A percentile compares a stretch with the other conserved stretches of the same genome.
These are phyloP conservation scores for Diarsia brunnea DNA, from an alignment of 2,888 invertebrate genomes.

Conservation along the genomic window DNA sequence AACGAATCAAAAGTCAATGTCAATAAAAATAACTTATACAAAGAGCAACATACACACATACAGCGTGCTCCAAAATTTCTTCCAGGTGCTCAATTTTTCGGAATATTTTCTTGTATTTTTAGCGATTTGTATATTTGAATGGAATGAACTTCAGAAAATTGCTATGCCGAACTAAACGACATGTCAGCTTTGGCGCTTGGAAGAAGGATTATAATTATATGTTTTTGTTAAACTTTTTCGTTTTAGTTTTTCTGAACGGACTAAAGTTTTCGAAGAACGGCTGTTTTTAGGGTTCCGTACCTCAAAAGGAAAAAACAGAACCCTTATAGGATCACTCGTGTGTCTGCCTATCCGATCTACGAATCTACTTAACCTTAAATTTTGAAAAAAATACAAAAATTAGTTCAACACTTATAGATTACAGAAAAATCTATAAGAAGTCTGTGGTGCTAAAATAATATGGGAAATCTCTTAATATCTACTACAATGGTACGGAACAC, in stretches of 20 bases:
- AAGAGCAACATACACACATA: slow-evolving; percentile 63
- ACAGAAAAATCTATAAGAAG: too few species aligned
- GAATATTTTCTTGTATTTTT: neutral
- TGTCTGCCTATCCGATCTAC: too few species aligned
- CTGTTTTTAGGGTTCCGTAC: too few species aligned
- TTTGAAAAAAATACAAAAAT: too few species aligned
- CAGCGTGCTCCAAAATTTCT: slow-evolving; percentile 29
- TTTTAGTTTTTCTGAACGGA: neutral
- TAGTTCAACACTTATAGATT: too few species aligned
- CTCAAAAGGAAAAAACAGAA: too few species aligned
- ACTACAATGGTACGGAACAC: too few species aligned
- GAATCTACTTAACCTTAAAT: too few species aligned
- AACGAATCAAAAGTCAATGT: slow-evolving; percentile 63
- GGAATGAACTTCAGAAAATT: neutral
- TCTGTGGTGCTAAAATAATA: too few species aligned
- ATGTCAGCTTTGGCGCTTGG: neutral
- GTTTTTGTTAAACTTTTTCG: neutral
- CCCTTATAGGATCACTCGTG: too few species aligned
- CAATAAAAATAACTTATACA: slow-evolving; percentile 57
- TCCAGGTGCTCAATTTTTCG: neutral
- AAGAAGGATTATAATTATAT: neutral
- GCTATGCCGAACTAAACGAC: neutral
- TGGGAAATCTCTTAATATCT: too few species aligned
- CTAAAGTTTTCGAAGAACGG: too few species aligned
- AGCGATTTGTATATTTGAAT: neutral